These are phyloP conservation scores for Drosophila tanythrix DNA, from an alignment of 2,888 invertebrate species.

Conservation along the genomic window DNA sequence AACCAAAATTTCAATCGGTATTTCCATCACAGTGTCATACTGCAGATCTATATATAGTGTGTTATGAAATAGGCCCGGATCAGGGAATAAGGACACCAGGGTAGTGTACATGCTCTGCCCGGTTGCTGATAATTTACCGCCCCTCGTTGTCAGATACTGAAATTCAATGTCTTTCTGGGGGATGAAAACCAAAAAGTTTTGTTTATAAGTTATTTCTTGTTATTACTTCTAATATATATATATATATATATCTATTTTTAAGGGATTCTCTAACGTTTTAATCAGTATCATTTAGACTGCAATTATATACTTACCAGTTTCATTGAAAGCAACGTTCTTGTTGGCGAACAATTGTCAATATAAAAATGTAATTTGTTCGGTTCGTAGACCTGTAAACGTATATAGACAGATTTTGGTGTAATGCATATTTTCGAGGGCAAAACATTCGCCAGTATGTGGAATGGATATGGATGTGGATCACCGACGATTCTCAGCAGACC, in stretches of 20 bases:
- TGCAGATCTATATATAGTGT: slow-evolving; percentile 65
- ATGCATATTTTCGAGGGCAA: slow-evolving; percentile 70
- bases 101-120: slow-evolving; percentile 75
- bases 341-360: slow-evolving; percentile 78
- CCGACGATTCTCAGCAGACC: slow-evolving; percentile 81
- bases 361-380: slow-evolving; percentile 60
- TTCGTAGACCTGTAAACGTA: slow-evolving; percentile 64
- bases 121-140: slow-evolving; percentile 68
- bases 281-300: background rate
- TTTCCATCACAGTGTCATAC: slow-evolving; percentile 60
- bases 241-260: background rate
- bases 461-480: slow-evolving; percentile 58
- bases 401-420: slow-evolving; percentile 44
- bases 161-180: slow-evolving; percentile 51
- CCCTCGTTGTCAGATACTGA: slow-evolving; percentile 69
- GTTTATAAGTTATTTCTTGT: background rate
- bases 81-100: slow-evolving; percentile 64
- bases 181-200: rapidly evolving
- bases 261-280: background rate
- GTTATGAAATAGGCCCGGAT: slow-evolving; percentile 80
- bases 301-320: slow-evolving; percentile 64
- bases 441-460: slow-evolving; percentile 71
- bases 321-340: slow-evolving; percentile 72
- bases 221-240: background rate
- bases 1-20: slow-evolving; percentile 74